Percentiles rank a stretch among this genome's conserved stretches.
Evolutionary conservation across 2,113 vertebrate species (phyloP).

Genomic region (Notarius lentiginosus): DNA sequence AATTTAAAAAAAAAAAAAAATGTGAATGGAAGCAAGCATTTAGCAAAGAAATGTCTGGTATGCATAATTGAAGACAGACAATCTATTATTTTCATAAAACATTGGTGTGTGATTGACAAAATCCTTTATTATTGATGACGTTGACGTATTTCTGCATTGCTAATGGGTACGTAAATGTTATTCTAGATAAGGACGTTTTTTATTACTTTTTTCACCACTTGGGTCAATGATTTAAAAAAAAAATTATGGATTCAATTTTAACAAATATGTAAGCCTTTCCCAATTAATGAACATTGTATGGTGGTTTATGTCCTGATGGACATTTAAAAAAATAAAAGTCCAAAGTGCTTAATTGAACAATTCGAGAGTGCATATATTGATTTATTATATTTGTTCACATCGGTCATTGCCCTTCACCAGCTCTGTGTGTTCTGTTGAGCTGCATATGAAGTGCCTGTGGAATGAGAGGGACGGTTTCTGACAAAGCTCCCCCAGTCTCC

Average conservation of each 20-base stretch:
- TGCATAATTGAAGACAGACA: not conserved
- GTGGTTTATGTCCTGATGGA: not conserved
- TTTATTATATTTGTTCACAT: not conserved
- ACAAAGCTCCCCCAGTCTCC: conserved; percentile 45
- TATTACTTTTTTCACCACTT: not conserved
- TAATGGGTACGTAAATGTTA: not conserved
- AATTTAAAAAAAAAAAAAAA: not conserved
- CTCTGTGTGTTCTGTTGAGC: conserved; percentile 31
- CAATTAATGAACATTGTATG: not conserved
- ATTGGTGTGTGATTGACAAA: not conserved
- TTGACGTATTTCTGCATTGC: not conserved
- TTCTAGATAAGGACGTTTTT: not conserved
- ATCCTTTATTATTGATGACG: not conserved
- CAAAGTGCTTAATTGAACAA: not conserved
- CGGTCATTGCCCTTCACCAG: not conserved
- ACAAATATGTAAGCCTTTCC: not conserved
- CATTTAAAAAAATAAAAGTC: not conserved
- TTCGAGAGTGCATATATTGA: not conserved
- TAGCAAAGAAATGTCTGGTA: not conserved
- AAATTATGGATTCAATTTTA: not conserved
- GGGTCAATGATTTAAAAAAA: not conserved
- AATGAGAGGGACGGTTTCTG: conserved; percentile 26
- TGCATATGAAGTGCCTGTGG: conserved; percentile 31
- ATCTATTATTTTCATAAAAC: not conserved
- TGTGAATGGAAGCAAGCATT: not conserved